Percentiles rank a stretch among this genome's conserved stretches.
phyloP scores from a whole-genome alignment of 2,888 invertebrate genomes.

The Miltochrista miniata region DNA sequence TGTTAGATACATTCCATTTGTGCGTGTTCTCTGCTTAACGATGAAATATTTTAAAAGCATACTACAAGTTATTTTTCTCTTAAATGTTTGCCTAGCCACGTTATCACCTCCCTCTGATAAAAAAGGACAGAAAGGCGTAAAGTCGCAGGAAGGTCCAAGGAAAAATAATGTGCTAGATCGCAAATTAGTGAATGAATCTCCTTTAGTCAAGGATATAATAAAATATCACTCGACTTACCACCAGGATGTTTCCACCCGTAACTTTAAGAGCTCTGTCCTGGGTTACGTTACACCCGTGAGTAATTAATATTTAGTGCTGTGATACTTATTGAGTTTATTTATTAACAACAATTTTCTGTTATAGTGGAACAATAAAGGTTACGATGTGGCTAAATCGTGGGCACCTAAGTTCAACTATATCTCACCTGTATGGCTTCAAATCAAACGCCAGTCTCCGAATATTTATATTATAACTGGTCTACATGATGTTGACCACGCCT shows the following conservation, averaged over 20 bases:
- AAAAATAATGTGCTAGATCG: constrained; percentile 87
- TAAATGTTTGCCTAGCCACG: constrained; percentile 70
- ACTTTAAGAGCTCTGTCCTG: constrained; percentile 89
- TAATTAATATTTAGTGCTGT: constrained; percentile 10
- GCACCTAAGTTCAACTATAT: constrained; percentile 94
- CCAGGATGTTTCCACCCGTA: constrained; percentile 85
- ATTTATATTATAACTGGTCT: constrained; percentile 87
- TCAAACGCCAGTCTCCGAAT: constrained; percentile 85
- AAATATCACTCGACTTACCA: constrained; percentile 90
- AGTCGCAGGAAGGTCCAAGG: constrained; percentile 83
- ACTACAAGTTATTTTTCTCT: constrained; percentile 60
- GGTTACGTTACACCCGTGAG: constrained; percentile 95
- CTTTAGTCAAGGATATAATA: constrained; percentile 88
- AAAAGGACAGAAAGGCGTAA: constrained; percentile 72
- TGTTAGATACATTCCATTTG: constrained; percentile 4
- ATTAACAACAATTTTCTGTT: not conserved
- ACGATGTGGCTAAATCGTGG: constrained; percentile 95
- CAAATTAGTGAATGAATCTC: constrained; percentile 87
- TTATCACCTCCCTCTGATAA: constrained; percentile 76
- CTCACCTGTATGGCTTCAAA: constrained; percentile 97
- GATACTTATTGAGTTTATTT: not conserved
- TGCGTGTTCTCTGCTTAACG: constrained; percentile 22
- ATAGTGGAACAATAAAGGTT: constrained; percentile 98
- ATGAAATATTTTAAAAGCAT: constrained; percentile 67
- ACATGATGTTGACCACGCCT: constrained; percentile 93